Percentiles rank a stretch among this genome's conserved stretches.
These are phyloP conservation scores for Zapus hudsonius DNA, from an alignment of 2,113 vertebrate species.

Conservation along the genomic window DNA sequence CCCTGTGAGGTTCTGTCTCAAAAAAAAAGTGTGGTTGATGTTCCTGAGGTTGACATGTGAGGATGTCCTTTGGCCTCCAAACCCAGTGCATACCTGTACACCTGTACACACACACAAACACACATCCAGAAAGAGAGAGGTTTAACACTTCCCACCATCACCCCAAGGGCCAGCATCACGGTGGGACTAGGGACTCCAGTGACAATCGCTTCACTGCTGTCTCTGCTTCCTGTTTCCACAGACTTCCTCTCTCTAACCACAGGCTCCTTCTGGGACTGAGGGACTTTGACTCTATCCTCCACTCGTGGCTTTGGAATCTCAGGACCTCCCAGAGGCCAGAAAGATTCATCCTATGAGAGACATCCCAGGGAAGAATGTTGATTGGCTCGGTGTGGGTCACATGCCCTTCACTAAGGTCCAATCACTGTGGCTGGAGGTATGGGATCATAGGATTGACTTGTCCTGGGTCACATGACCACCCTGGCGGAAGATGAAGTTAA, in stretches of 20 bases:
- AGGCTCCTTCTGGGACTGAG: neutral
- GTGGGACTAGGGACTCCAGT: neutral
- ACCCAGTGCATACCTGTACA: too few relatives aligned
- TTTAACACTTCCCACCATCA: rapidly evolving
- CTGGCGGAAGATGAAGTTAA: neutral
- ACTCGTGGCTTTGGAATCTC: rapidly evolving
- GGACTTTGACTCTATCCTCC: too few relatives aligned
- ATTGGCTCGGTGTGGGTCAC: neutral
- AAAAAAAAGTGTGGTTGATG: too few relatives aligned
- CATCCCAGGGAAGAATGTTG: slow-evolving; percentile 22
- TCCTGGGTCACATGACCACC: neutral
- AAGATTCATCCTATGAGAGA: neutral
- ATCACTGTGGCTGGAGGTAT: neutral
- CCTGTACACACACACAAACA: too few relatives aligned
- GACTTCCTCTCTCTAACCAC: neutral
- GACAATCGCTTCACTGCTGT: neutral
- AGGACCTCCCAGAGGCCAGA: neutral
- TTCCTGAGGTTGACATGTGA: too few relatives aligned
- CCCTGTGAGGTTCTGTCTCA: too few relatives aligned
- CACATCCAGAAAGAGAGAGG: too few relatives aligned
- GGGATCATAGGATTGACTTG: neutral
- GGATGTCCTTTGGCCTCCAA: too few relatives aligned
- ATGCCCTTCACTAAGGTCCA: neutral
- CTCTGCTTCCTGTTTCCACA: neutral
- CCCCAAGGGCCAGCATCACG: too few relatives aligned